Percentiles rank a stretch among this genome's conserved stretches.
Conservation (phyloP, 2,888 invertebrate species). For the Dicyrtomina minuta region DNA sequence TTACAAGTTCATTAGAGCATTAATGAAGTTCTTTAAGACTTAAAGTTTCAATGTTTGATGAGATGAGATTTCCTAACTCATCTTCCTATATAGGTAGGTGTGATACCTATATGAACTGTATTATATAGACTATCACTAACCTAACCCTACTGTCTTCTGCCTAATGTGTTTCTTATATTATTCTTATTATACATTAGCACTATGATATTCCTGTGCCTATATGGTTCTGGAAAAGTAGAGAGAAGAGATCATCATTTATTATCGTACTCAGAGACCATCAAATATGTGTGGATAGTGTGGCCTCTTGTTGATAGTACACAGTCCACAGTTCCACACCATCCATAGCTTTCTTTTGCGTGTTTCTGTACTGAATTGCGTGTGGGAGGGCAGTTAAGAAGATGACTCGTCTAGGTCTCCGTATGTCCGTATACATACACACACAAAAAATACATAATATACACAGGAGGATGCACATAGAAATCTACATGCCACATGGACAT, state of each 20-base stretch:
- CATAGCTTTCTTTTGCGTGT: background rate
- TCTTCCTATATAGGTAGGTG: background rate
- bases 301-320: background rate
- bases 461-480: background rate
- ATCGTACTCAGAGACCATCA: too few relatives aligned
- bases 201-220: background rate
- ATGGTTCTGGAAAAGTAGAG: too few relatives aligned
- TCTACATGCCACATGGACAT: constrained; percentile 1
- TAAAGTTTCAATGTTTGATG: background rate
- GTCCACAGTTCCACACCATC: background rate
- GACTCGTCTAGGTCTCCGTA: too few relatives aligned
- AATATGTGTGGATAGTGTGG: too few relatives aligned
- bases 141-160: too few relatives aligned
- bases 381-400: constrained; percentile 2
- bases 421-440: too few relatives aligned
- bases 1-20: constrained; percentile 6
- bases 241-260: too few relatives aligned
- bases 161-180: background rate
- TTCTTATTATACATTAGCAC: background rate
- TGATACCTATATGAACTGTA: background rate
- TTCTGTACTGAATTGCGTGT: background rate
- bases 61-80: background rate
- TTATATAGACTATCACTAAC: too few relatives aligned
- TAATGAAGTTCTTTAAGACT: constrained; percentile 6
- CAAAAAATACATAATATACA: too few relatives aligned